Percentiles rank a stretch among this genome's conserved stretches.
Conservation (phyloP, 2,797 vertebrate species). For the Stomatorhinus walkeri region DNA sequence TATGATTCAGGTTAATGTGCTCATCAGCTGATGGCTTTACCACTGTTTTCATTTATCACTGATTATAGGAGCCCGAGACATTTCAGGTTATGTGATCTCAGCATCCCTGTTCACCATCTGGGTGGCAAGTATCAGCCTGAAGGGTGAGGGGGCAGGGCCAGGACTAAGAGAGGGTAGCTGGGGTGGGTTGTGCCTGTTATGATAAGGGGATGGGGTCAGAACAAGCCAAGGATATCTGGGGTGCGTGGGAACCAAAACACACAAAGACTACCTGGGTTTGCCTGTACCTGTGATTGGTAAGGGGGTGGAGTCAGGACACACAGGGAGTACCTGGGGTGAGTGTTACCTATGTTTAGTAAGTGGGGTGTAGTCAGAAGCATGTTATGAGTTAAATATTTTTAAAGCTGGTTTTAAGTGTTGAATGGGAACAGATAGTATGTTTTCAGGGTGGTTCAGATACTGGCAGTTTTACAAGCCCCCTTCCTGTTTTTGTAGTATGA, state of each 20-base stretch:
- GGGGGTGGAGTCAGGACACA: background rate
- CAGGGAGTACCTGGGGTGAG: background rate
- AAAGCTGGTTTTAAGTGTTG: background rate
- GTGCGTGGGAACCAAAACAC: background rate
- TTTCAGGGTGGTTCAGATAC: background rate
- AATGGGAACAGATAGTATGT: background rate
- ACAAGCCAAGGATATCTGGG: background rate
- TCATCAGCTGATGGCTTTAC: background rate
- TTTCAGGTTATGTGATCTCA: background rate
- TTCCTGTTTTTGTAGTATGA: background rate
- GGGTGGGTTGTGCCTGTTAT: background rate
- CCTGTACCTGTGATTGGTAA: background rate
- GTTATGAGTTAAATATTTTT: background rate
- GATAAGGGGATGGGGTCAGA: background rate
- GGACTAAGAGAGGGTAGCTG: background rate
- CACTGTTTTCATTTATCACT: background rate
- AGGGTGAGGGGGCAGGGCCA: background rate
- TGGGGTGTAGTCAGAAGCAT: background rate
- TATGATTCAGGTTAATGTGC: background rate
- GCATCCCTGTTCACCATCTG: background rate
- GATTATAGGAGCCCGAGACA: background rate
- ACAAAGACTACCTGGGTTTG: background rate
- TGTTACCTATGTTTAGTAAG: background rate
- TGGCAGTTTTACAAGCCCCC: background rate
- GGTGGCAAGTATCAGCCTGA: background rate